Conservation (phyloP, 1,140 invertebrate species). For the Drosophila aff. region DNA sequence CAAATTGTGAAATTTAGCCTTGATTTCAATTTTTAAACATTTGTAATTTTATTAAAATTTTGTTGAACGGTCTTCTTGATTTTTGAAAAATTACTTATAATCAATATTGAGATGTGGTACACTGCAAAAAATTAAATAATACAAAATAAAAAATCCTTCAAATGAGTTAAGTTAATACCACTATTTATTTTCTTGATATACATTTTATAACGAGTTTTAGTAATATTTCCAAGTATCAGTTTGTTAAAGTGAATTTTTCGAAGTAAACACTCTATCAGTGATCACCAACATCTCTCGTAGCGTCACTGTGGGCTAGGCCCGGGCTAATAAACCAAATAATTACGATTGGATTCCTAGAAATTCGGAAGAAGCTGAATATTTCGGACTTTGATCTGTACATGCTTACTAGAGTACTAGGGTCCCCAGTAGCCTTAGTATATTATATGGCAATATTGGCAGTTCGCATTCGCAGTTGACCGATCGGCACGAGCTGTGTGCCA, state of each 20-base stretch:
- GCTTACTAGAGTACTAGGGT: not conserved
- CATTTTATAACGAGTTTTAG: not conserved
- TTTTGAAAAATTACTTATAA: not conserved
- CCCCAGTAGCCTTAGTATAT: not conserved
- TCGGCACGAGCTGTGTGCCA: constrained; percentile 64
- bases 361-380: not conserved
- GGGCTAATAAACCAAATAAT: constrained; percentile 4
- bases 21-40: not conserved
- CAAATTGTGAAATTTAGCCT: not conserved
- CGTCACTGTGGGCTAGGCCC: not conserved
- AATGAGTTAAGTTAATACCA: not conserved
- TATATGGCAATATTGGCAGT: constrained; percentile 33
- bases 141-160: not conserved
- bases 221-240: no score
- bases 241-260: not conserved
- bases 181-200: not conserved
- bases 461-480: constrained; percentile 45
- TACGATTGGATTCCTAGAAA: constrained; percentile 1
- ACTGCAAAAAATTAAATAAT: not conserved
- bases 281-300: constrained; percentile 1
- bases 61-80: not conserved
- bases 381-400: constrained; percentile 19
- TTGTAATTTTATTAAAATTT: not conserved
- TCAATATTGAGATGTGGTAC: not conserved
- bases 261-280: not conserved